Evolutionary conservation across 1,140 invertebrate species (phyloP).

Genomic region (Drosophila sturtevanti): DNA sequence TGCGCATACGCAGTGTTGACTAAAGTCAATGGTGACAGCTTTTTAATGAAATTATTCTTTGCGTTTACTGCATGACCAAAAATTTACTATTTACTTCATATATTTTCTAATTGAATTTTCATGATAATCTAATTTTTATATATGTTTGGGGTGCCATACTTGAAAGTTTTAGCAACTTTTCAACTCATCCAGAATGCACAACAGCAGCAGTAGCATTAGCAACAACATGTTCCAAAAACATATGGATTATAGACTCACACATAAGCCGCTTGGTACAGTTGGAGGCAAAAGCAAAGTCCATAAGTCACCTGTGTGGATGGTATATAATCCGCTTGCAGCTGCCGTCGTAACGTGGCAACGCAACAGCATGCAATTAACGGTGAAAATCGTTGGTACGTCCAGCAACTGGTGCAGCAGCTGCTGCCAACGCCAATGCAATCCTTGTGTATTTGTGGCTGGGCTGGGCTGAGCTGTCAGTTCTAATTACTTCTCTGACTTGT

Average conservation of each 20-base stretch:
- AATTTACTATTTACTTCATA: constrained; percentile 18
- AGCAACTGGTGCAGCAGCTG: neutral
- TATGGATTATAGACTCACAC: constrained; percentile 5
- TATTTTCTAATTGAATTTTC: constrained; percentile 37
- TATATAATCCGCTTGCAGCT: constrained; percentile 42
- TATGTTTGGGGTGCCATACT: no score
- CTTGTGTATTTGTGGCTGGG: constrained; percentile 16
- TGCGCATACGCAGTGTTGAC: constrained; percentile 49
- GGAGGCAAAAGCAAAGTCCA: constrained; percentile 18
- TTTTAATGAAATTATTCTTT: constrained; percentile 50
- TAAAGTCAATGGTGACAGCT: neutral
- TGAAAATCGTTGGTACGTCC: constrained; percentile 40
- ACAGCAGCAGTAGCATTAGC: neutral
- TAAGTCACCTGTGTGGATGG: constrained; percentile 19
- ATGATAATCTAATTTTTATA: neutral
- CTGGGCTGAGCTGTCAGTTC: constrained; percentile 42
- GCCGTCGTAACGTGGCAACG: constrained; percentile 26
- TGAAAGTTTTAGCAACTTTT: constrained; percentile 11
- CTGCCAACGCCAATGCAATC: neutral
- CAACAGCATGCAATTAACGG: constrained; percentile 63
- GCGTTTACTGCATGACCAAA: constrained; percentile 12
- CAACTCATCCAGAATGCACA: constrained; percentile 16
- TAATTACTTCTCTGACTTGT: constrained; percentile 60
- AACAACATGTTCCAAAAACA: constrained; percentile 2
- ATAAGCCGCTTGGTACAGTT: constrained; percentile 26